Conservation (phyloP, 1,140 invertebrate genomes). For the Leptinotarsa undecemlineata region DNA sequence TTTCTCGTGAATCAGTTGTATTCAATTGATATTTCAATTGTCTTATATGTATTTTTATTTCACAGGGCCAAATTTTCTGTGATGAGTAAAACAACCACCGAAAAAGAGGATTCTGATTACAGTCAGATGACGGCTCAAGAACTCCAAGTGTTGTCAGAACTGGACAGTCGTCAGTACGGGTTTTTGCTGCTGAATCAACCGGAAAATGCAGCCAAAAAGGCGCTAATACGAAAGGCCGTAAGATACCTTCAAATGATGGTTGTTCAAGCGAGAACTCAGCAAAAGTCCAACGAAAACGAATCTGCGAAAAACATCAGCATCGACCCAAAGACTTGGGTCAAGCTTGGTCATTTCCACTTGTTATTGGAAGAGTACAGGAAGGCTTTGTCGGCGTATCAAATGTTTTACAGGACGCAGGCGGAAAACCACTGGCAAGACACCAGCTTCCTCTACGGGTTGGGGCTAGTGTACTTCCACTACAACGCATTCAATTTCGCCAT, state of each 20-base stretch:
- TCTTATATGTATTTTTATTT: not conserved
- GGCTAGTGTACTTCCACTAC: constrained; percentile 93
- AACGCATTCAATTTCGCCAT: constrained; percentile 92
- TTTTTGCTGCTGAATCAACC: constrained; percentile 77
- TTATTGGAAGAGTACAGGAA: constrained; percentile 88
- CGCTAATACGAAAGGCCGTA: constrained; percentile 77
- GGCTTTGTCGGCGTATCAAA: constrained; percentile 94
- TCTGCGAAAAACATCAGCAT: constrained; percentile 71
- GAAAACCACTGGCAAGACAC: constrained; percentile 88
- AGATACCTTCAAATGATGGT: constrained; percentile 84
- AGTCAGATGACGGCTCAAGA: constrained; percentile 67
- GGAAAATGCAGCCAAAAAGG: constrained; percentile 77
- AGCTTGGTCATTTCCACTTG: constrained; percentile 91
- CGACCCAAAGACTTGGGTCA: constrained; percentile 89
- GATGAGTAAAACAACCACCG: constrained; percentile 37
- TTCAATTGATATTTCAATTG: not conserved
- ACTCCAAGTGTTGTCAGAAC: constrained; percentile 79
- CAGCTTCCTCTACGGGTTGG: constrained; percentile 89
- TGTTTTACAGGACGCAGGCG: constrained; percentile 77
- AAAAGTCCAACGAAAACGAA: constrained; percentile 58
- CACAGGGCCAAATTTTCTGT: not conserved
- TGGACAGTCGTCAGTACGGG: constrained; percentile 87
- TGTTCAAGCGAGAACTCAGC: constrained; percentile 72
- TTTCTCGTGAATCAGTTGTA: not conserved
- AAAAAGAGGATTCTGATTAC: constrained; percentile 36